phyloP scores from a whole-genome alignment of 2,113 vertebrate species.

The Willisornis vidua region DNA sequence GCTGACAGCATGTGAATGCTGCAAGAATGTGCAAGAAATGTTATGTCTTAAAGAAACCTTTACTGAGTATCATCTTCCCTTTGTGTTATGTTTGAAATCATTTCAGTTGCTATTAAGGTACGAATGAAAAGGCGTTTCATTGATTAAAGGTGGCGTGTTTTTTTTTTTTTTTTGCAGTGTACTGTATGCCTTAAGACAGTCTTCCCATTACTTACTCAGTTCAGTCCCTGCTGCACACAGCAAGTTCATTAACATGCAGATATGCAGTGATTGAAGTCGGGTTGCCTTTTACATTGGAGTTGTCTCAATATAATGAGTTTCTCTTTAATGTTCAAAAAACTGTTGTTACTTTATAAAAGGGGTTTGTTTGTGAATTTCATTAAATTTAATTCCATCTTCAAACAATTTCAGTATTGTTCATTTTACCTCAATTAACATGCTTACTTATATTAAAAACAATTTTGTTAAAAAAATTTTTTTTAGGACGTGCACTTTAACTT shows the following conservation, averaged over 20 bases:
- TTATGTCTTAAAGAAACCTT: constrained; percentile 79
- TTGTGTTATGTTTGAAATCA: constrained; percentile 77
- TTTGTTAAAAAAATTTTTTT: not conserved
- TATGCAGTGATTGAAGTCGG: constrained; percentile 82
- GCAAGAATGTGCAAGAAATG: constrained; percentile 77
- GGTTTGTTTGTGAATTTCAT: constrained; percentile 84
- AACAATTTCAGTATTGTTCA: constrained; percentile 81
- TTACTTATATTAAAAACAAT: constrained; percentile 71
- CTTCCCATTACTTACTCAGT: constrained; percentile 62
- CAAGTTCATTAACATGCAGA: constrained; percentile 85
- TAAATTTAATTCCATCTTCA: constrained; percentile 82
- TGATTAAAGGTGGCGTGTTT: constrained; percentile 75
- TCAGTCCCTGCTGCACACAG: constrained; percentile 72
- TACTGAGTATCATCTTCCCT: constrained; percentile 78
- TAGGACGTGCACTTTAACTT: constrained; percentile 65
- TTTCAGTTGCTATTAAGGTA: constrained; percentile 78
- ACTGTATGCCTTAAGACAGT: constrained; percentile 69
- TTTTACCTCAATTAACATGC: constrained; percentile 79
- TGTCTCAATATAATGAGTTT: constrained; percentile 84
- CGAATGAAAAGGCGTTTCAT: constrained; percentile 77
- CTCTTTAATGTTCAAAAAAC: constrained; percentile 83
- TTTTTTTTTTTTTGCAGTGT: constrained; percentile 44
- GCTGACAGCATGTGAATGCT: constrained; percentile 79
- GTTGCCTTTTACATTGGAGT: constrained; percentile 79
- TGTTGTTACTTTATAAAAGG: constrained; percentile 85